Evolutionary conservation across 53 echinoderm and acorn worm genomes (phyloP).

Genomic region (Echinometra lucunter): DNA sequence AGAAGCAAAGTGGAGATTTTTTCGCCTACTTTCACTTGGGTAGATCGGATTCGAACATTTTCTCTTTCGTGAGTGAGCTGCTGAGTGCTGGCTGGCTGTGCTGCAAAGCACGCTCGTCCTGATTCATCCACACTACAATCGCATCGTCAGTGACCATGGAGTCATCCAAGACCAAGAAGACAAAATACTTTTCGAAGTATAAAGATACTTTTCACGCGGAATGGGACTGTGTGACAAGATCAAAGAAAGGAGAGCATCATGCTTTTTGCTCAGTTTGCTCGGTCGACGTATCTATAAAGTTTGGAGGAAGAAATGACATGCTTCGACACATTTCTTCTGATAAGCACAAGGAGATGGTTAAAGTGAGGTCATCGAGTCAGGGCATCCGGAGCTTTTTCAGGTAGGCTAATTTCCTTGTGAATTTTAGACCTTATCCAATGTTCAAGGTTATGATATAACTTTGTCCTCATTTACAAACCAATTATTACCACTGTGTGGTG

Average conservation of each 20-base stretch:
- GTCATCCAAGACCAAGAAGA: constrained; percentile 1
- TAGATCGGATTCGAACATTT: too few species aligned
- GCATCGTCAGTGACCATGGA: constrained; percentile 14
- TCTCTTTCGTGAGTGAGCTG: too few species aligned
- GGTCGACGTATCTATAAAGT: constrained; percentile 23
- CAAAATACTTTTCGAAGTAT: constrained; percentile 19
- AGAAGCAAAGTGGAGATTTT: too few species aligned
- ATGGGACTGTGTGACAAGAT: constrained; percentile 7
- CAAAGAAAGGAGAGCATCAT: constrained; percentile 23
- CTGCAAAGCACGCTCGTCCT: too few species aligned
- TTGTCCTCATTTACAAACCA: too few species aligned
- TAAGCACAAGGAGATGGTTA: constrained; percentile 36
- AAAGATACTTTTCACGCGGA: background rate
- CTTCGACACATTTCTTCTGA: constrained; percentile 21
- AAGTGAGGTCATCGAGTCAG: constrained; percentile 25
- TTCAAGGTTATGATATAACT: too few species aligned
- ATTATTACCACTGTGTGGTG: too few species aligned
- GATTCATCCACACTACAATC: too few species aligned
- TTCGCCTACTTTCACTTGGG: too few species aligned
- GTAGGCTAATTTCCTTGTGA: constrained; percentile 7
- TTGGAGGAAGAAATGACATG: constrained; percentile 29
- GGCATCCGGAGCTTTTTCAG: constrained; percentile 30
- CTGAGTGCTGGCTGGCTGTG: too few species aligned
- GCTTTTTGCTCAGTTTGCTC: constrained; percentile 21
- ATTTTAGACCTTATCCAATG: background rate